A percentile compares a stretch with the other conserved stretches of the same genome.
Conservation (phyloP, 2,113 vertebrate genomes). For the Tretioscincus oriximinensis region DNA sequence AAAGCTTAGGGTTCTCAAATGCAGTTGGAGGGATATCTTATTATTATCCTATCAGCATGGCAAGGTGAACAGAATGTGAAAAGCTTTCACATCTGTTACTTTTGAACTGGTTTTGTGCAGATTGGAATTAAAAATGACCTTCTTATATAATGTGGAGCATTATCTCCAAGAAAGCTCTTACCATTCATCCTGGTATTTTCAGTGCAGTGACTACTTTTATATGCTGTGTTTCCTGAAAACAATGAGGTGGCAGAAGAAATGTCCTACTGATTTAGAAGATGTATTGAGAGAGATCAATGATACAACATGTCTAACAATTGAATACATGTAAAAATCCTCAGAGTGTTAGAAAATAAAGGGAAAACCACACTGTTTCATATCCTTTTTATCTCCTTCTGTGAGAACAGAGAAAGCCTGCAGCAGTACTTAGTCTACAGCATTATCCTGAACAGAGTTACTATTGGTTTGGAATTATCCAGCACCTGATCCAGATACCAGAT, state of each 20-base stretch:
- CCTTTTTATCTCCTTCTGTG: conserved; percentile 61
- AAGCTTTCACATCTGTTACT: not conserved
- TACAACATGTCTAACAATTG: conserved; percentile 44
- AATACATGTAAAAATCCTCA: conserved; percentile 51
- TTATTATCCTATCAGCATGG: not conserved
- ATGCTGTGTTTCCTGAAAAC: conserved; percentile 36
- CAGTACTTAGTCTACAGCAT: conserved; percentile 57
- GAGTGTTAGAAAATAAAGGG: conserved; percentile 49
- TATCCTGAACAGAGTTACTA: conserved; percentile 54
- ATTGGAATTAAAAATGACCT: not conserved
- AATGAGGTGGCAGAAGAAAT: conserved; percentile 41
- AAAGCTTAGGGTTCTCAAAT: not conserved
- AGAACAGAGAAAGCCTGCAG: conserved; percentile 54
- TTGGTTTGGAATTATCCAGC: conserved; percentile 59
- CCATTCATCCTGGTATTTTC: not conserved
- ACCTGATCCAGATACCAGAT: conserved; percentile 35
- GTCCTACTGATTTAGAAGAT: conserved; percentile 53
- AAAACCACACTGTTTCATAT: conserved; percentile 52
- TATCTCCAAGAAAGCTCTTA: not conserved
- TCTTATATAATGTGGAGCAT: not conserved
- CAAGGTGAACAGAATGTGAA: not conserved
- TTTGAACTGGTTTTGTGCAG: not conserved
- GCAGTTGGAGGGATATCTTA: not conserved
- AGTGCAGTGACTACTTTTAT: not conserved
- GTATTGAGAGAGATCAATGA: conserved; percentile 60